Conservation (phyloP, 2,113 vertebrate genomes). For the Oreocharis arfaki region DNA sequence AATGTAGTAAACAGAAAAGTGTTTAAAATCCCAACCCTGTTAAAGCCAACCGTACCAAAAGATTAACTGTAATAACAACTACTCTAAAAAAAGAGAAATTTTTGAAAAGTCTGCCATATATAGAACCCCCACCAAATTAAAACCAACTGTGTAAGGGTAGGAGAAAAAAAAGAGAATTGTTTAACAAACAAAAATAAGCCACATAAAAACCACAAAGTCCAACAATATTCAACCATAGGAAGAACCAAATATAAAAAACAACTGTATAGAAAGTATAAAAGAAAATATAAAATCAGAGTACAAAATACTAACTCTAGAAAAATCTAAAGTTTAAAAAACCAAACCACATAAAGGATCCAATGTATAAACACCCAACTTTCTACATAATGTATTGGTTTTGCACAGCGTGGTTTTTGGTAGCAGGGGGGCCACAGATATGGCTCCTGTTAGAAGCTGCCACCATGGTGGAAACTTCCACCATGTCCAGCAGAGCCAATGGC, state of each 20-base stretch:
- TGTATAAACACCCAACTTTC: neutral
- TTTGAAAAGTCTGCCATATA: neutral
- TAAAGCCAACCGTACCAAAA: neutral
- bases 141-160: neutral
- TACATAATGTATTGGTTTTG: neutral
- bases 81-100: neutral
- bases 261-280: neutral
- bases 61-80: neutral
- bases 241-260: neutral
- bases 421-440: neutral
- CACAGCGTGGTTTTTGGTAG: neutral
- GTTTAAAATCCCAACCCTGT: neutral
- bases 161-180: neutral
- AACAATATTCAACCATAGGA: neutral
- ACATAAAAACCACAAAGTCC: neutral
- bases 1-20: neutral
- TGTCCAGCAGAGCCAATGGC: neutral
- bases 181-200: neutral
- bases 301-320: neutral
- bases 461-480: neutral
- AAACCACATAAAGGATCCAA: neutral
- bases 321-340: neutral
- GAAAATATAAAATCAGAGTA: neutral
- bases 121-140: neutral
- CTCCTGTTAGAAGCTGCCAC: neutral